These are phyloP conservation scores for Platyscapa corneri DNA, from an alignment of 1,140 invertebrate genomes.

Conservation along the genomic window DNA sequence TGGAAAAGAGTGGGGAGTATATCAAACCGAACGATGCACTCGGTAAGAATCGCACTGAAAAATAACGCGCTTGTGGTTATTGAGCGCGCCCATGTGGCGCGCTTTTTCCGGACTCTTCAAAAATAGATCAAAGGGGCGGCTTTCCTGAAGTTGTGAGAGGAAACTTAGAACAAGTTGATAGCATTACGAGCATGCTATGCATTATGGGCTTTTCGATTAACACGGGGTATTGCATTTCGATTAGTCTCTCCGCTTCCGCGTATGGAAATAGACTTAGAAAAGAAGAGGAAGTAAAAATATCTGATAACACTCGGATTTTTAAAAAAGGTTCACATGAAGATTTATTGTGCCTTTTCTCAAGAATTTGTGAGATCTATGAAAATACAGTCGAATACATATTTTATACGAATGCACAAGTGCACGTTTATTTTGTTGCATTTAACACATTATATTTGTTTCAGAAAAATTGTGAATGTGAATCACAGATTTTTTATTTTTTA, in stretches of 20 bases:
- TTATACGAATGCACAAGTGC: too few species aligned
- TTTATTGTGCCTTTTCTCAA: background rate
- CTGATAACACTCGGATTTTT: background rate
- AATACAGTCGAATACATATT: too few species aligned
- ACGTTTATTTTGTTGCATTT: too few species aligned
- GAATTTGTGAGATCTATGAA: too few species aligned
- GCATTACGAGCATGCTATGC: background rate
- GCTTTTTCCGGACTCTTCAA: background rate
- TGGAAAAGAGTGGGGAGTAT: background rate
- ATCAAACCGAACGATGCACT: background rate
- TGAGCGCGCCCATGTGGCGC: background rate
- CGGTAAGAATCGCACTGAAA: background rate
- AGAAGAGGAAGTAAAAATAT: background rate
- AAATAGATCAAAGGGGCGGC: background rate
- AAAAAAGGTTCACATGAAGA: background rate
- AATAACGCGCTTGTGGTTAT: too few species aligned
- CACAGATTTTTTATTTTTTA: too few species aligned
- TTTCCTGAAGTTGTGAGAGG: background rate
- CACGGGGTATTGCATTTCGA: background rate
- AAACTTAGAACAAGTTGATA: background rate
- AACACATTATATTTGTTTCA: too few species aligned
- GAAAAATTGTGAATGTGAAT: too few species aligned
- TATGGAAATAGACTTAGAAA: background rate
- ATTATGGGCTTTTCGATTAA: background rate
- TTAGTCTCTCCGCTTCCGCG: background rate